A percentile compares a stretch with the other conserved stretches of the same genome.
Evolutionary conservation across 2,888 invertebrate species (phyloP).

Genomic region (Hydrotaea diabolus): DNA sequence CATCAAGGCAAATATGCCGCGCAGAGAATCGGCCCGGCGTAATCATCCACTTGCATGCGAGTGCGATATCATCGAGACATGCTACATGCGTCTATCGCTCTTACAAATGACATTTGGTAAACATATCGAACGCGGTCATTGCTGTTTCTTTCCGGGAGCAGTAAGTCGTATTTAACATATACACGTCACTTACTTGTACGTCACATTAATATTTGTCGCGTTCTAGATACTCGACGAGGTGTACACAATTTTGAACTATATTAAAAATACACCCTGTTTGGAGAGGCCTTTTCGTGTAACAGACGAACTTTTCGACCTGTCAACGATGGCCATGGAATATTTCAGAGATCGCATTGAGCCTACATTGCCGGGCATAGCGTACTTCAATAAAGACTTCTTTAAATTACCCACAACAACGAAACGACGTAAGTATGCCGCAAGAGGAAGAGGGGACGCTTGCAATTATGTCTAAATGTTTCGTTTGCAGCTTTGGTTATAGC

Average conservation of each 20-base stretch:
- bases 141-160: slow-evolving; percentile 97
- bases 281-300: slow-evolving; percentile 95
- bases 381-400: slow-evolving; percentile 92
- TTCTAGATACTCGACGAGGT: slow-evolving; percentile 94
- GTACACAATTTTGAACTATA: slow-evolving; percentile 90
- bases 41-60: slow-evolving; percentile 95
- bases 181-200: neutral
- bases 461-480: slow-evolving; percentile 20
- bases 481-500: slow-evolving; percentile 77
- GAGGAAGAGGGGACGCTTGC: too few species aligned
- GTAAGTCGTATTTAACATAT: slow-evolving; percentile 81
- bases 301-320: slow-evolving; percentile 95
- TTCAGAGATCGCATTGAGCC: slow-evolving; percentile 97
- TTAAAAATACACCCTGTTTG: slow-evolving; percentile 90
- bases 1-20: slow-evolving; percentile 95
- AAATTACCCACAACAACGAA: slow-evolving; percentile 82
- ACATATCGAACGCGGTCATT: slow-evolving; percentile 95
- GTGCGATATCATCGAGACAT: slow-evolving; percentile 95
- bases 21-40: slow-evolving; percentile 92
- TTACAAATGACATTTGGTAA: slow-evolving; percentile 97
- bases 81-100: slow-evolving; percentile 94
- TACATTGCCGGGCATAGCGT: slow-evolving; percentile 92
- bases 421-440: slow-evolving; percentile 72
- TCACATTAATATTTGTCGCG: neutral
- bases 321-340: slow-evolving; percentile 99